phyloP scores from a whole-genome alignment of 2,113 vertebrate genomes.

The Daphoenositta chrysoptera region DNA sequence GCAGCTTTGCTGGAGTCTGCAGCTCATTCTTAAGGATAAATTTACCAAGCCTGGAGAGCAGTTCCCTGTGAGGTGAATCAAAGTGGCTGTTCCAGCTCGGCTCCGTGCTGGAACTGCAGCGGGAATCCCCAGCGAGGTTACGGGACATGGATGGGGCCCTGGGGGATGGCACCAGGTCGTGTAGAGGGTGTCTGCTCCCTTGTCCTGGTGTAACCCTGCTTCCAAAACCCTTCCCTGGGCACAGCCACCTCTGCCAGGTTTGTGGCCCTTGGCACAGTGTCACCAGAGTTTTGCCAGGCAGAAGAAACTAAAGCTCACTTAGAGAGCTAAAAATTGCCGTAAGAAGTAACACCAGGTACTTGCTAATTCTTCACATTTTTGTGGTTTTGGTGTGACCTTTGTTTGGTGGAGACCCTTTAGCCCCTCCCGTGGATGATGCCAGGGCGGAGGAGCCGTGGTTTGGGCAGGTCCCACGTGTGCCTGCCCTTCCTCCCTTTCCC shows the following conservation, averaged over 20 bases:
- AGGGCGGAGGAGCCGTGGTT: accelerated
- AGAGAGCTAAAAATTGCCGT: accelerated
- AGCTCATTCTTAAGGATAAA: neutral
- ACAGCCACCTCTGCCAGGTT: neutral
- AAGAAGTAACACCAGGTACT: neutral
- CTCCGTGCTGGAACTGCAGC: neutral
- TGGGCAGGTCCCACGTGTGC: neutral
- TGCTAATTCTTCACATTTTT: neutral
- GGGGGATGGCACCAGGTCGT: neutral
- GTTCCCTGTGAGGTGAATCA: neutral
- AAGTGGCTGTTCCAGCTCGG: neutral
- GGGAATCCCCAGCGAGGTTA: accelerated
- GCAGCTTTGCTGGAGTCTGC: neutral
- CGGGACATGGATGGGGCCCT: accelerated
- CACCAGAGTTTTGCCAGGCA: accelerated
- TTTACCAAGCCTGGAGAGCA: neutral
- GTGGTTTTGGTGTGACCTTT: neutral
- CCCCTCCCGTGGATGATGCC: neutral
- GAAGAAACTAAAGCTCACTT: neutral
- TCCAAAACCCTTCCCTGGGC: neutral
- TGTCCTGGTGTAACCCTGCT: neutral
- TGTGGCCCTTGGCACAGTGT: neutral
- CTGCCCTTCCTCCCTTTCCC: neutral
- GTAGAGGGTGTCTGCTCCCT: neutral
- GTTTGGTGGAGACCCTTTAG: neutral